These are phyloP conservation scores for Onchidella celtica DNA, from an alignment of 2,888 invertebrate genomes.

Conservation along the genomic window DNA sequence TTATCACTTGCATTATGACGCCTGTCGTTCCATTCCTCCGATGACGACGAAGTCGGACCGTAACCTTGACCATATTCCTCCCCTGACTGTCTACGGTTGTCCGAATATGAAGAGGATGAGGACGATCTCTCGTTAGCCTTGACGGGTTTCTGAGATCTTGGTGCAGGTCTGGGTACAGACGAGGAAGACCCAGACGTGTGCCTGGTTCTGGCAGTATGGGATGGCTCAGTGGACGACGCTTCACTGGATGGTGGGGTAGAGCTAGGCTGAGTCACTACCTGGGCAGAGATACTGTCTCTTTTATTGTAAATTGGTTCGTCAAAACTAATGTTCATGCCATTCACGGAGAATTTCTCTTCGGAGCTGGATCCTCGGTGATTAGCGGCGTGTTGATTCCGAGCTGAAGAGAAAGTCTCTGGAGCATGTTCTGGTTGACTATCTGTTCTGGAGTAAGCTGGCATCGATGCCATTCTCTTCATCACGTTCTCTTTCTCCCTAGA, in stretches of 20 bases:
- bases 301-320: conserved; percentile 66
- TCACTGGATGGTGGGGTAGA: not conserved
- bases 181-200: not conserved
- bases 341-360: conserved; percentile 53
- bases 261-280: not conserved
- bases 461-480: conserved; percentile 52
- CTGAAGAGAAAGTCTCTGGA: not conserved
- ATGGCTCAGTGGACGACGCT: not conserved
- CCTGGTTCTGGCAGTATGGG: not conserved
- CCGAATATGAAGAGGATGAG: not conserved
- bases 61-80: not conserved
- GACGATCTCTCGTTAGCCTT: not conserved
- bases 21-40: not conserved
- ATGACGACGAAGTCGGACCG: not conserved
- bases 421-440: conserved; percentile 21
- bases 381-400: conserved; percentile 4
- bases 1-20: not conserved
- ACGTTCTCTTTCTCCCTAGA: conserved; percentile 44
- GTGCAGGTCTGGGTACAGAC: conserved; percentile 33
- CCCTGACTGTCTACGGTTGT: not conserved
- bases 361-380: conserved; percentile 52
- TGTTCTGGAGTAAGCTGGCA: conserved; percentile 50
- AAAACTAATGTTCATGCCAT: conserved; percentile 70
- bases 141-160: conserved; percentile 16
- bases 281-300: conserved; percentile 25